Evolutionary conservation across 2,888 invertebrate genomes (phyloP).

Genomic region (Eudasyphora cyanicolor): DNA sequence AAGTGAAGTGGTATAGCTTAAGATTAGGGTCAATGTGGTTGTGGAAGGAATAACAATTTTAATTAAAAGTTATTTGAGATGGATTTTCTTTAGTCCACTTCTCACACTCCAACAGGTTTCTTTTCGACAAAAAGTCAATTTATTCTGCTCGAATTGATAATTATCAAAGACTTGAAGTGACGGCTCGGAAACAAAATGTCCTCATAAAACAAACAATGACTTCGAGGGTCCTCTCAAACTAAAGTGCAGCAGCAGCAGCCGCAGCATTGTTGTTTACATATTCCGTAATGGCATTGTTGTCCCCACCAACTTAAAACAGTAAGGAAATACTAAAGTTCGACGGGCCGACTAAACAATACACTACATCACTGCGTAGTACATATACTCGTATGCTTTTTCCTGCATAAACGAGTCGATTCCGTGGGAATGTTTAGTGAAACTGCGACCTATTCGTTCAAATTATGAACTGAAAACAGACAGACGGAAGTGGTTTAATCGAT

Average conservation of each 20-base stretch:
- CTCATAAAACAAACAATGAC: constrained; percentile 36
- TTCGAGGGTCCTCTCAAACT: constrained; percentile 46
- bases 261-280: constrained; percentile 14
- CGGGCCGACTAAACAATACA: too few species aligned
- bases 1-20: constrained; percentile 41
- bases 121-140: not conserved
- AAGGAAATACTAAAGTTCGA: too few species aligned
- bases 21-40: constrained; percentile 35
- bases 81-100: not conserved
- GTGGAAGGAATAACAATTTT: constrained; percentile 50
- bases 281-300: too few species aligned
- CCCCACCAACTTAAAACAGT: too few species aligned
- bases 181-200: not conserved
- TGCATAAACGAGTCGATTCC: too few species aligned
- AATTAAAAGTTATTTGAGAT: constrained; percentile 50
- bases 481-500: too few species aligned
- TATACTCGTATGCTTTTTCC: too few species aligned
- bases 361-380: too few species aligned
- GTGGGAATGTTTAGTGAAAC: too few species aligned
- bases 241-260: constrained; percentile 41
- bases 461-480: too few species aligned
- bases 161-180: constrained; percentile 38
- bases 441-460: too few species aligned
- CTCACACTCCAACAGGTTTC: not conserved
- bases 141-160: constrained; percentile 50